phyloP scores from a whole-genome alignment of 92 coral and sea anemone genomes.

The Parazoanthus swiftii region DNA sequence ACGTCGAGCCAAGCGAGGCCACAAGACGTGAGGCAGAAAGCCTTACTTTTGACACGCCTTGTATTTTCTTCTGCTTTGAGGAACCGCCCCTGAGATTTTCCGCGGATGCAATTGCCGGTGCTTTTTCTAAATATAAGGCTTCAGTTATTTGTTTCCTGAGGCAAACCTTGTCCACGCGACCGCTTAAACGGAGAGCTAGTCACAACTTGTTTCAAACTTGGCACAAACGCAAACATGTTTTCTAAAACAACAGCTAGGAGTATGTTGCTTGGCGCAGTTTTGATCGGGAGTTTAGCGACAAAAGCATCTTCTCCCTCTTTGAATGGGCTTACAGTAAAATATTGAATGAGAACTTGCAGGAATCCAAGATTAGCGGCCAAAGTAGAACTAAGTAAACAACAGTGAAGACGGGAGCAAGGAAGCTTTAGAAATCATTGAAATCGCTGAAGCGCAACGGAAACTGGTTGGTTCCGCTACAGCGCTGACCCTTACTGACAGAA shows the following conservation, averaged over 20 bases:
- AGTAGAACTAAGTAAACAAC: neutral
- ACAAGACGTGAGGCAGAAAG: no score
- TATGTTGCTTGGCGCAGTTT: no score
- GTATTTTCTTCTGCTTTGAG: no score
- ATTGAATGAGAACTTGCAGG: neutral
- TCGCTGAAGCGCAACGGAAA: slow-evolving; percentile 2
- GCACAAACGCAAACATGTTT: neutral
- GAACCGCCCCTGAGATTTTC: no score
- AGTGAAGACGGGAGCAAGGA: neutral
- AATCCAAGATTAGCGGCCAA: neutral
- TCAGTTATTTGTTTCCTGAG: neutral
- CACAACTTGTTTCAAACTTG: neutral
- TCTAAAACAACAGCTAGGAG: no score
- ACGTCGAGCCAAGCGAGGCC: no score
- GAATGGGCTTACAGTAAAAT: no score
- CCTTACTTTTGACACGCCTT: no score
- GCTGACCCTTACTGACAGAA: neutral
- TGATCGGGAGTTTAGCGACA: neutral
- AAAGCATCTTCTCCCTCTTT: neutral
- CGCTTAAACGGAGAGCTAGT: neutral
- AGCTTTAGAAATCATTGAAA: neutral
- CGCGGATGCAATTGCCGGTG: no score
- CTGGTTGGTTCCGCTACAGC: neutral
- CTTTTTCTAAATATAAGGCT: no score
- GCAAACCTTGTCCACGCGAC: neutral